phyloP scores from a whole-genome alignment of 2,113 vertebrate species.

The Chamaetylas fuelleborni region DNA sequence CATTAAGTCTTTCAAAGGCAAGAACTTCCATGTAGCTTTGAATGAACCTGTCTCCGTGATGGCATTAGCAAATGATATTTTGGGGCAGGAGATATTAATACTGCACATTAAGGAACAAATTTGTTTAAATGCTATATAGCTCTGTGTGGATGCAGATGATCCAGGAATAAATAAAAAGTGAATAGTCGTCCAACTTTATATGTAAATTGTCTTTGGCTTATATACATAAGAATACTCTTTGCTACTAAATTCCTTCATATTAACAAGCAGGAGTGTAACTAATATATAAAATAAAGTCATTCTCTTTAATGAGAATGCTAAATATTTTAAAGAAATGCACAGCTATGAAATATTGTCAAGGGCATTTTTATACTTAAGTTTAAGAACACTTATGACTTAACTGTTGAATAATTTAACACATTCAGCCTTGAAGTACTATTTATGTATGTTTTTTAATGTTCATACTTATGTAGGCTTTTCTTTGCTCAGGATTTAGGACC shows the following conservation, averaged over 20 bases:
- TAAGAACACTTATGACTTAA: conserved; percentile 84
- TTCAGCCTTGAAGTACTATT: conserved; percentile 84
- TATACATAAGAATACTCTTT: conserved; percentile 80
- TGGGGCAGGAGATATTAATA: conserved; percentile 80
- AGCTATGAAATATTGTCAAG: conserved; percentile 85
- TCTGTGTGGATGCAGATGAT: conserved; percentile 72
- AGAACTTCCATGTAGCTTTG: conserved; percentile 76
- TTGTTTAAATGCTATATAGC: conserved; percentile 79
- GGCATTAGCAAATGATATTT: conserved; percentile 81
- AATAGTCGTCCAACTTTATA: conserved; percentile 77
- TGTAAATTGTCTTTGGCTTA: conserved; percentile 80
- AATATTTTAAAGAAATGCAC: conserved; percentile 86
- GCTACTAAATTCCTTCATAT: conserved; percentile 80
- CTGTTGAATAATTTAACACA: conserved; percentile 83
- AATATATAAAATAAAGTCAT: conserved; percentile 87
- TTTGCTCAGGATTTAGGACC: conserved; percentile 80
- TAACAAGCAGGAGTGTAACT: conserved; percentile 81
- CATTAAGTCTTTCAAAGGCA: conserved; percentile 83
- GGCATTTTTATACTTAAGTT: conserved; percentile 88
- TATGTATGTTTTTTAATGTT: conserved; percentile 84
- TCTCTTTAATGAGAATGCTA: conserved; percentile 88
- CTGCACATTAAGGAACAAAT: conserved; percentile 79
- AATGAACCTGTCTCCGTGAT: conserved; percentile 79
- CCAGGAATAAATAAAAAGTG: conserved; percentile 78
- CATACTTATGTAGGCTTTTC: conserved; percentile 81